Evolutionary conservation across 1,140 invertebrate genomes (phyloP).

Genomic region (Parapsyche elsis): DNA sequence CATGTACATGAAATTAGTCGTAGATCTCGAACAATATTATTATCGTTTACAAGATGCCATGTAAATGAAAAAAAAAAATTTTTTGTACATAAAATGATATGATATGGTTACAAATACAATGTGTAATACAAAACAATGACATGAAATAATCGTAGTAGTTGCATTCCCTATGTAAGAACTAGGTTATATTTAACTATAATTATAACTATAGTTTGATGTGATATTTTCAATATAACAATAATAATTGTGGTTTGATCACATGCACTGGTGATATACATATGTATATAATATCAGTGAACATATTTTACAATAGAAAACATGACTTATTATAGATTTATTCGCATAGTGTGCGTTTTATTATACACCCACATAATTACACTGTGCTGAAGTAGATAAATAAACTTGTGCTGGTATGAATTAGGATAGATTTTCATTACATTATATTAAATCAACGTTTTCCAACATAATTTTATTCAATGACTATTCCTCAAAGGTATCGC

Average conservation of each 20-base stretch:
- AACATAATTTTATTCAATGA: too few species aligned
- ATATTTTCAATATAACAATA: too few species aligned
- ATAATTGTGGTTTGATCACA: not conserved
- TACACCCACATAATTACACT: too few species aligned
- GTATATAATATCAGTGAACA: not conserved
- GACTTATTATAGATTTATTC: too few species aligned
- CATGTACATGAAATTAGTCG: not conserved
- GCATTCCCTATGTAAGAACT: not conserved
- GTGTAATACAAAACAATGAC: not conserved
- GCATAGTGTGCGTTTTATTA: too few species aligned
- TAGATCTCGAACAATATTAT: not conserved
- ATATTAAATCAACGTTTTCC: too few species aligned
- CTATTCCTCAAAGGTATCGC: too few species aligned
- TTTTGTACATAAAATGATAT: constrained; percentile 4
- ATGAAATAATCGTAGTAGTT: not conserved
- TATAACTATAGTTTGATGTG: too few species aligned
- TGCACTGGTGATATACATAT: not conserved
- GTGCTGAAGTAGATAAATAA: too few species aligned
- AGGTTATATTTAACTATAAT: too few species aligned
- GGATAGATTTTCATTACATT: too few species aligned
- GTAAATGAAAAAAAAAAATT: not conserved
- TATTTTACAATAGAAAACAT: constrained; percentile 6
- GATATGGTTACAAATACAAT: not conserved
- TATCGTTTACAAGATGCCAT: constrained; percentile 28
- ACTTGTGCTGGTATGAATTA: too few species aligned